These are phyloP conservation scores for Drosophila santomea DNA, from an alignment of 1,140 invertebrate species.

Conservation along the genomic window DNA sequence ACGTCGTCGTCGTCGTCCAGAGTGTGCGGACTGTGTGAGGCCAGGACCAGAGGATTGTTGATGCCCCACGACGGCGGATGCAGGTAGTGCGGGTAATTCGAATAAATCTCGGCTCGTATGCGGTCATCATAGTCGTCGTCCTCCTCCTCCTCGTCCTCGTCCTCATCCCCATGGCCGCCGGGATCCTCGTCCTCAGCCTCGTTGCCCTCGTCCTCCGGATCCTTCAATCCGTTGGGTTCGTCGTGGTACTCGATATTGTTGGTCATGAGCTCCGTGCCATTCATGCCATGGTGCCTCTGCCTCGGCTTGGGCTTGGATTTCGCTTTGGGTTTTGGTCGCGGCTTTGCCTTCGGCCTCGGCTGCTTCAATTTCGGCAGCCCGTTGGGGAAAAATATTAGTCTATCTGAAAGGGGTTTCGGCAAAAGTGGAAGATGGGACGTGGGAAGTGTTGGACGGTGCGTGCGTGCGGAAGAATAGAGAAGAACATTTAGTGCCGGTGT, in stretches of 20 bases:
- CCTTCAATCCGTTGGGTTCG: conserved; percentile 49
- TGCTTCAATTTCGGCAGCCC: conserved; percentile 75
- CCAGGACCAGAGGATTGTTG: conserved; percentile 80
- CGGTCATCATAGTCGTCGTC: conserved; percentile 83
- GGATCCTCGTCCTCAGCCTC: conserved; percentile 15
- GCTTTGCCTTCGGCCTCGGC: conserved; percentile 59
- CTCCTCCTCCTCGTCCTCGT: conserved; percentile 59
- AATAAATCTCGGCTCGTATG: conserved; percentile 83
- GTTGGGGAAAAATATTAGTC: conserved; percentile 84
- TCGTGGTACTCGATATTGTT: conserved; percentile 77
- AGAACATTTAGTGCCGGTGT: conserved; percentile 70
- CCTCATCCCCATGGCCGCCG: not conserved
- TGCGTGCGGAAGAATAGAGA: conserved; percentile 58
- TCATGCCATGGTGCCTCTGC: conserved; percentile 31
- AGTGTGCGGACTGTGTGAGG: conserved; percentile 79
- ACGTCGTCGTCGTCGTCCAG: conserved; percentile 76
- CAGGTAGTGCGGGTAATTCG: conserved; percentile 82
- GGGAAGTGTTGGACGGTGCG: conserved; percentile 19
- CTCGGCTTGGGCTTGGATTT: conserved; percentile 27
- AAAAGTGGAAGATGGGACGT: not conserved
- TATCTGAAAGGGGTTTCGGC: conserved; percentile 70
- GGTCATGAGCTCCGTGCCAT: conserved; percentile 65
- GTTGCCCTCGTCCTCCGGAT: conserved; percentile 25
- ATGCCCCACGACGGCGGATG: conserved; percentile 82
- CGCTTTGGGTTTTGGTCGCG: conserved; percentile 34